These are phyloP conservation scores for Chrysomela aeneicollis DNA, from an alignment of 2,888 invertebrate species.

Conservation along the genomic window DNA sequence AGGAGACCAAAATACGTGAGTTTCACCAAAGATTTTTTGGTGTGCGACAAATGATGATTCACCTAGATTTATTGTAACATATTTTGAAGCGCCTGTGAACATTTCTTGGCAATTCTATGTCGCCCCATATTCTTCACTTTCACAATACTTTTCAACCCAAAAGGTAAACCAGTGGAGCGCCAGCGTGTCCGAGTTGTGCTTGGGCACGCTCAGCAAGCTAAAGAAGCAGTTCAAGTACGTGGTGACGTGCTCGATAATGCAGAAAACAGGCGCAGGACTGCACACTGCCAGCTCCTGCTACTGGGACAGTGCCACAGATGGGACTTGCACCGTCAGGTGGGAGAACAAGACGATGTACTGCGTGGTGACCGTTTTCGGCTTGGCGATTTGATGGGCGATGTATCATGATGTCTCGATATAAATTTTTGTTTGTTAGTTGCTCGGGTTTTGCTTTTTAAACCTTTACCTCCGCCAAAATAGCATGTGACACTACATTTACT, in stretches of 20 bases:
- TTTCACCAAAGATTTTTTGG: too few species aligned
- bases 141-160: neutral
- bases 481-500: too few species aligned
- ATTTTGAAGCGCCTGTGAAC: too few species aligned
- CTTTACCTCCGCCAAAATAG: too few species aligned
- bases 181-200: slow-evolving; percentile 77
- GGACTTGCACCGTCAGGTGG: slow-evolving; percentile 85
- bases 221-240: slow-evolving; percentile 86
- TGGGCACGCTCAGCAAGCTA: slow-evolving; percentile 75
- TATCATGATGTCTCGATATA: too few species aligned
- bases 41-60: too few species aligned
- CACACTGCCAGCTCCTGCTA: slow-evolving; percentile 85
- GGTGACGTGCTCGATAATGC: slow-evolving; percentile 84
- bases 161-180: slow-evolving; percentile 79
- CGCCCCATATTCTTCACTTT: too few species aligned
- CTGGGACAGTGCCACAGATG: slow-evolving; percentile 84
- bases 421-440: too few species aligned
- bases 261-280: slow-evolving; percentile 83
- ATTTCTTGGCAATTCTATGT: too few species aligned
- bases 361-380: slow-evolving; percentile 82
- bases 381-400: slow-evolving; percentile 63
- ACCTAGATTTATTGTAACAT: too few species aligned
- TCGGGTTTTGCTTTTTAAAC: too few species aligned
- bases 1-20: too few species aligned
- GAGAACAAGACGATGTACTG: slow-evolving; percentile 88